Base-by-base conservation (phyloP, 2,888 invertebrate genomes). In the Drosophila anomalipes region DNA sequence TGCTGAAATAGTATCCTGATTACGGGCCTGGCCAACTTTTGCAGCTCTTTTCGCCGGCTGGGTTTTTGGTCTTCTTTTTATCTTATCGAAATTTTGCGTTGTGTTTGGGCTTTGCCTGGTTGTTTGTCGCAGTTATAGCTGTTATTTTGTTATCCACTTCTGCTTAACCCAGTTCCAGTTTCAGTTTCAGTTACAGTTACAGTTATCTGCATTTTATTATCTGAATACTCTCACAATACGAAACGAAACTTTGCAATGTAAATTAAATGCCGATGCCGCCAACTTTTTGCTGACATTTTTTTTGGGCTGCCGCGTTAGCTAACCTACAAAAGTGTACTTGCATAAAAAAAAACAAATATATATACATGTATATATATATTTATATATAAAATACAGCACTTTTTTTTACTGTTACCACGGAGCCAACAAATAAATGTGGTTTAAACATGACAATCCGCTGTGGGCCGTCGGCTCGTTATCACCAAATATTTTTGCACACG, bases 401-500 rank as follows among this genome's bases (percentile, higher is more conserved):
- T 77, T 83, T 86, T 79, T 87, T 89, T 89, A 82, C 79, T 87
- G 73, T 77, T 75, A 70, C 78, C 68, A 66, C 60, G 66, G 28
- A 79, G 53, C 74, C 74, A 80, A 60, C 81, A 89, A 89, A 88
- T 89, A 87, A 87, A 87, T 90, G 87, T 90, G 90, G 88, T 73
- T 88, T 86, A 85, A 89, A 88, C 87, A 87, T 87, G 87, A 82
- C 87, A 87, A 82, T 80, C 86, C 82, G 82, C 74, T 82, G 74
- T 77, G 85, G 84, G 80, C 78, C 78, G 72, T 76, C 71, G 80
- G 86, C 87, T 87, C 90, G 87, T 87, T 87, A 87, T 87, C 87
- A 87, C 87, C 87, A 87, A 87, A 89, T 89, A 85, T 89, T 86
- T 86, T 84, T 87, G 88, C 87, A 87, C 90, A 87, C 88, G 88